phyloP scores from a whole-genome alignment of 1,140 invertebrate species.

The Proctacanthus coquilletti region DNA sequence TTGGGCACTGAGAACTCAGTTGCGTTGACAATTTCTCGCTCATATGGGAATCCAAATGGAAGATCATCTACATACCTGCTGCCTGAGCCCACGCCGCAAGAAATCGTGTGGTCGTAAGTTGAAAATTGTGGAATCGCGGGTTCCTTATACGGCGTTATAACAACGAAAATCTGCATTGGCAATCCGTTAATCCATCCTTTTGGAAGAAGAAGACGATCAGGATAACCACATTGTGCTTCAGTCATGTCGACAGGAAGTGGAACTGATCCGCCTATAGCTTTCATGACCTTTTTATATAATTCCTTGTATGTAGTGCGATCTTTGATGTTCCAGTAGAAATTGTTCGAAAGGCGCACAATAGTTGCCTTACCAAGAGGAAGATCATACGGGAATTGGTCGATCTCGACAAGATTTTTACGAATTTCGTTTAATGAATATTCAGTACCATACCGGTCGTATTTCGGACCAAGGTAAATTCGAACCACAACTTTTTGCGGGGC shows the following conservation, averaged over 20 bases:
- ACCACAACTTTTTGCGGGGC: constrained; percentile 33
- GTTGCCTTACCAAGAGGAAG: constrained; percentile 47
- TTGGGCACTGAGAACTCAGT: constrained; percentile 28
- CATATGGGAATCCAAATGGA: constrained; percentile 32
- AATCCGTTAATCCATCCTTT: constrained; percentile 38
- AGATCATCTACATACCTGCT: constrained; percentile 16
- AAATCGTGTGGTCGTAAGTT: constrained; percentile 18
- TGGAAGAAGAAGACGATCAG: constrained; percentile 35
- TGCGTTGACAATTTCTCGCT: constrained; percentile 28
- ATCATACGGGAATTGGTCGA: constrained; percentile 51
- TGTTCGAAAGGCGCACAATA: constrained; percentile 45
- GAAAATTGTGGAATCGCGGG: constrained; percentile 18
- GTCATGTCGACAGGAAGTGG: constrained; percentile 34
- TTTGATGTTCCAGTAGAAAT: constrained; percentile 42
- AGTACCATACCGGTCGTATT: constrained; percentile 37
- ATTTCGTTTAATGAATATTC: constrained; percentile 39
- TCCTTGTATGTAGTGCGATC: constrained; percentile 45
- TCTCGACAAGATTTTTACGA: constrained; percentile 44
- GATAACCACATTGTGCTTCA: constrained; percentile 29
- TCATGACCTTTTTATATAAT: constrained; percentile 39
- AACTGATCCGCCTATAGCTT: constrained; percentile 31
- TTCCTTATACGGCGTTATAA: constrained; percentile 29
- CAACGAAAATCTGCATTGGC: constrained; percentile 37
- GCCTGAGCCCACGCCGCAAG: constrained; percentile 22
- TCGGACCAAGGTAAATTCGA: constrained; percentile 40